phyloP scores from a whole-genome alignment of 2,888 invertebrate genomes.

The Cylindroiulus punctatus region DNA sequence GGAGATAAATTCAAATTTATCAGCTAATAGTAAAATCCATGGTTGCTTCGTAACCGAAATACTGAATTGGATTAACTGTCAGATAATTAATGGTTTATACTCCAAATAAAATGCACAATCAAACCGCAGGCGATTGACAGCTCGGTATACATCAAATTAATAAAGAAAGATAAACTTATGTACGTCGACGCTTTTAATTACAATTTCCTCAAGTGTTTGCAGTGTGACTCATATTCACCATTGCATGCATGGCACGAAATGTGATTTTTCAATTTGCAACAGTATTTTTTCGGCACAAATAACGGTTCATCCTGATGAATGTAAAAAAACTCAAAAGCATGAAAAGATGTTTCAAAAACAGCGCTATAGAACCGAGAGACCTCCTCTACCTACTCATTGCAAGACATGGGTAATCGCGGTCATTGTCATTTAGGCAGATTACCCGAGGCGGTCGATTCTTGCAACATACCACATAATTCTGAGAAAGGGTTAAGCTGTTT shows the following conservation, averaged over 20 bases:
- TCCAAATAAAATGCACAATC: not conserved
- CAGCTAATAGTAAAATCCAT: not conserved
- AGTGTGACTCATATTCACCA: not conserved
- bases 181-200: not conserved
- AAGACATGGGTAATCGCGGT: not conserved
- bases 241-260: not conserved
- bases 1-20: not conserved
- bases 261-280: no score
- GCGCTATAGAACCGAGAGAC: not conserved
- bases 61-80: not conserved
- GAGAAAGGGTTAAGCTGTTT: not conserved
- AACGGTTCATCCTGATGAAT: no score
- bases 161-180: not conserved
- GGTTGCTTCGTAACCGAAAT: slow-evolving; percentile 14
- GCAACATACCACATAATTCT: not conserved
- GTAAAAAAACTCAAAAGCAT: not conserved
- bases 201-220: not conserved
- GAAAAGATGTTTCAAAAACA: no score
- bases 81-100: not conserved
- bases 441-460: not conserved
- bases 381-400: not conserved
- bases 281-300: not conserved
- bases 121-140: not conserved
- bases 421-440: slow-evolving; percentile 15
- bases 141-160: not conserved